phyloP scores from a whole-genome alignment of 2,888 invertebrate genomes.

The Volucella inflata region DNA sequence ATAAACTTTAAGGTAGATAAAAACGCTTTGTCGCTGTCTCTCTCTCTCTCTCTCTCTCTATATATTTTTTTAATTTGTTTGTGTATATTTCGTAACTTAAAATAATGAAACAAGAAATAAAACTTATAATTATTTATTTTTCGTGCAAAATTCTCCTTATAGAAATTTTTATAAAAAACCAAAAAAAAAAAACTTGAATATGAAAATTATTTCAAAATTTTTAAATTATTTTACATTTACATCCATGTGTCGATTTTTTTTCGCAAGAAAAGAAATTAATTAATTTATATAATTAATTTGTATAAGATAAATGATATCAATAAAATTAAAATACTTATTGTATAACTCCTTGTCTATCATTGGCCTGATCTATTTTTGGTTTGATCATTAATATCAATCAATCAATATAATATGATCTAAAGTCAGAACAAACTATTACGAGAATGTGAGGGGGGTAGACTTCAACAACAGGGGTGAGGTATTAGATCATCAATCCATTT shows the following conservation, averaged over 20 bases:
- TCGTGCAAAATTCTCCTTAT: conserved; percentile 52
- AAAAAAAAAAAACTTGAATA: conserved; percentile 8
- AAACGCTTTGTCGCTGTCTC: conserved; percentile 60
- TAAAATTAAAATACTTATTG: conserved; percentile 72
- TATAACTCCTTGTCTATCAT: conserved; percentile 55
- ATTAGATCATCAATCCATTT: too few species aligned
- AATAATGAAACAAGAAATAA: not conserved
- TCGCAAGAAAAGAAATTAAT: conserved; percentile 39
- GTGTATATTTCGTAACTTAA: conserved; percentile 48
- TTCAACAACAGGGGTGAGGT: too few species aligned
- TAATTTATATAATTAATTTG: conserved; percentile 67
- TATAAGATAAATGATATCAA: conserved; percentile 71
- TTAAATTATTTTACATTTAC: conserved; percentile 51
- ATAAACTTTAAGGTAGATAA: conserved; percentile 70
- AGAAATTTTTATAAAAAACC: conserved; percentile 59
- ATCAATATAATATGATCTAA: too few species aligned
- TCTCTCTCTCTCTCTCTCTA: conserved; percentile 21
- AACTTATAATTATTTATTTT: conserved; percentile 48
- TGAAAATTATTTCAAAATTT: not conserved
- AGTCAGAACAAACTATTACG: too few species aligned
- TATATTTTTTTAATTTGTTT: conserved; percentile 39
- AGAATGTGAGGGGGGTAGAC: too few species aligned
- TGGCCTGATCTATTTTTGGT: not conserved
- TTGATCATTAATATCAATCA: too few species aligned
- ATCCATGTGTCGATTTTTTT: conserved; percentile 40